Conservation (phyloP, 1,140 invertebrate genomes). For the Caenorhabditis tropicalis region DNA sequence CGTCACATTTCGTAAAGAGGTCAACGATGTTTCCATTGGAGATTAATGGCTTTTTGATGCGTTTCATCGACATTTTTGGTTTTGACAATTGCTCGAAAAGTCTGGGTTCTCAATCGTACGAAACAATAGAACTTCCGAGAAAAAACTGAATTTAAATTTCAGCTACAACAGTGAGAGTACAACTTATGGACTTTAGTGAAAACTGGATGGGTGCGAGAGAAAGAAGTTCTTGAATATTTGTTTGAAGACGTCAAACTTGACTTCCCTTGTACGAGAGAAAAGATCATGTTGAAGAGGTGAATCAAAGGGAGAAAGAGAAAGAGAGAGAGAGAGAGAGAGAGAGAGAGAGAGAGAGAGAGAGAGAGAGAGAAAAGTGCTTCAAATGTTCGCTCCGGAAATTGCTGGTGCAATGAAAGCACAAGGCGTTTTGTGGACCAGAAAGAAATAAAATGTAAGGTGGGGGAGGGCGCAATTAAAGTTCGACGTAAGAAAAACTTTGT, state of each 20-base stretch:
- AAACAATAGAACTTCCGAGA: too few species aligned
- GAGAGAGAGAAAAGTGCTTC: conserved; percentile 39
- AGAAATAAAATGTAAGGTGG: neutral
- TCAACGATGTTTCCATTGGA: conserved; percentile 22
- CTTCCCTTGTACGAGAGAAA: neutral
- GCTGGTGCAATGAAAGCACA: neutral
- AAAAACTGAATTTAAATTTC: neutral
- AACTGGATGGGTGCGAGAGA: too few species aligned
- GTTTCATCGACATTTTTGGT: neutral
- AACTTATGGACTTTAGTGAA: neutral
- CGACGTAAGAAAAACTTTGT: neutral
- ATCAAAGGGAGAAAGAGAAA: neutral
- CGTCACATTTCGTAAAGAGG: conserved; percentile 11
- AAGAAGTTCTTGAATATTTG: too few species aligned
- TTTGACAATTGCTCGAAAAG: neutral
- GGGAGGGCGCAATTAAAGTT: conserved; percentile 30
- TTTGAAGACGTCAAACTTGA: neutral
- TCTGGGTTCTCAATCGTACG: too few species aligned
- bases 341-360: too few species aligned
- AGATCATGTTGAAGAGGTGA: neutral
- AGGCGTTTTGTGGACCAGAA: neutral
- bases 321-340: conserved; percentile 6
- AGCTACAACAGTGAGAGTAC: neutral
- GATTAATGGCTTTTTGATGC: neutral
- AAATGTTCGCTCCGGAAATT: conserved; percentile 38